Evolutionary conservation across 2,888 invertebrate species (phyloP), one percentile per base, ranked within the genome.

Genomic region (Theodoxus fluviatilis): DNA sequence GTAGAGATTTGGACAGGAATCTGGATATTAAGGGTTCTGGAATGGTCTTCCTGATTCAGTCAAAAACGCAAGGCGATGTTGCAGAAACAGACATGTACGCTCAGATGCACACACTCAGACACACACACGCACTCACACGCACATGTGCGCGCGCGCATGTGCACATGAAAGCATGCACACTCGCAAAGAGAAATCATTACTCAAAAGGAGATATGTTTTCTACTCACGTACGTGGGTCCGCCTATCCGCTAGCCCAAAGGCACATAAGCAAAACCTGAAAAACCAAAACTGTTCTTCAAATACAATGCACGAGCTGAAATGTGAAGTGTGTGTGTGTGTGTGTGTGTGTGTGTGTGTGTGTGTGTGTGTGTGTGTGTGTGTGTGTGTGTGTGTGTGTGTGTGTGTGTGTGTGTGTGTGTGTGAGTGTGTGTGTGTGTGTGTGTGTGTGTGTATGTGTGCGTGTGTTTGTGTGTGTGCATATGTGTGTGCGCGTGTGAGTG

Each of bases 311-410:
- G 7, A 55, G 9, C 22, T 55, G 12, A n/a, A 55, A 12, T 7
- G 7, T 18, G 9, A 12, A 43, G 15, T 18, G 25, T n/a, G 25
- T 59, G 18, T 28, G 31, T 61, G 6, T 61, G 6, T 61, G 61
- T 61, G 33, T 61, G 33, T 61, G 61, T 61, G 57, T 22, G 57
- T 57, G 57, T 57, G 25, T 22, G 57, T 12, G 57, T 12, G 57
- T 22, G 57, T 57, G 25, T 57, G 57, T 57, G 57, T 31, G 66
- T 47, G 47, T 47, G 28, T 47, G 49, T 47, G 66, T 47, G 66
- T 43, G 66, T 15, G 47, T 28, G 66, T 28, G 66, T 15, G 40
- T 47, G 66, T 66, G 66, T 47, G 66, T 66, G 66, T 66, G 57
- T 25, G 57, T 25, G 25, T 25, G 22, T 25, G 15, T 22, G 25